Percentiles rank a stretch among this genome's conserved stretches.
phyloP scores from a whole-genome alignment of 2,797 vertebrate species.

The Myripristis murdjan region DNA sequence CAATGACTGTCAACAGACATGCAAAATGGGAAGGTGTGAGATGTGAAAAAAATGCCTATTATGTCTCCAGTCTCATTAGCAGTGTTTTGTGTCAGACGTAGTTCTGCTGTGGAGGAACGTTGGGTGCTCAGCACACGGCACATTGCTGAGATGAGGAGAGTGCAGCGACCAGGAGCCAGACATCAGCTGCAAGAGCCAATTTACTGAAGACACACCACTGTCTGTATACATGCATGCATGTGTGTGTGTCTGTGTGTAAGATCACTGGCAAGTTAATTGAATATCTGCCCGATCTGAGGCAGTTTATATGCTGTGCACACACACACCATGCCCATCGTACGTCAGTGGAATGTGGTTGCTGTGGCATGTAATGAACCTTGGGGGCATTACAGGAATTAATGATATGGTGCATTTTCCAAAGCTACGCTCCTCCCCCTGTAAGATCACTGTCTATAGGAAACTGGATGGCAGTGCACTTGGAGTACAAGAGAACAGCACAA shows the following conservation, averaged over 20 bases:
- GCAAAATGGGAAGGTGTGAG: conserved; percentile 1
- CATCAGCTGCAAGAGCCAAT: conserved; percentile 2
- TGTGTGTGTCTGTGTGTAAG: neutral
- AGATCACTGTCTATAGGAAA: conserved; percentile 18
- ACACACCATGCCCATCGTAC: conserved; percentile 21
- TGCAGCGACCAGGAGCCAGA: conserved; percentile 13
- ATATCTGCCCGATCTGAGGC: conserved; percentile 46
- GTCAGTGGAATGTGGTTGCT: conserved; percentile 42
- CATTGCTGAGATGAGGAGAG: conserved; percentile 34
- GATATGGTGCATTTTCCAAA: conserved; percentile 15
- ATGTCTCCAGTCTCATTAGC: conserved; percentile 6
- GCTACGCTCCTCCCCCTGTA: conserved; percentile 7
- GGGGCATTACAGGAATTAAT: conserved; percentile 41
- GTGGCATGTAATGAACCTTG: conserved; percentile 37
- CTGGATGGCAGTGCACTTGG: neutral
- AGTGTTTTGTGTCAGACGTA: conserved; percentile 16
- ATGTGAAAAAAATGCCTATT: conserved; percentile 23
- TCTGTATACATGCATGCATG: neutral
- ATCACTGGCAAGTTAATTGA: conserved; percentile 47
- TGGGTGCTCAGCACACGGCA: conserved; percentile 4
- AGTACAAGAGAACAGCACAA: too few relatives aligned
- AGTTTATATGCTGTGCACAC: conserved; percentile 37
- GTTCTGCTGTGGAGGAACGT: conserved; percentile 11
- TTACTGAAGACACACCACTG: neutral
- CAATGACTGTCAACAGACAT: conserved; percentile 21